Evolutionary conservation across 2,888 invertebrate species (phyloP), one percentile per base, ranked within the genome.

Genomic region (Orthosia gracilis): DNA sequence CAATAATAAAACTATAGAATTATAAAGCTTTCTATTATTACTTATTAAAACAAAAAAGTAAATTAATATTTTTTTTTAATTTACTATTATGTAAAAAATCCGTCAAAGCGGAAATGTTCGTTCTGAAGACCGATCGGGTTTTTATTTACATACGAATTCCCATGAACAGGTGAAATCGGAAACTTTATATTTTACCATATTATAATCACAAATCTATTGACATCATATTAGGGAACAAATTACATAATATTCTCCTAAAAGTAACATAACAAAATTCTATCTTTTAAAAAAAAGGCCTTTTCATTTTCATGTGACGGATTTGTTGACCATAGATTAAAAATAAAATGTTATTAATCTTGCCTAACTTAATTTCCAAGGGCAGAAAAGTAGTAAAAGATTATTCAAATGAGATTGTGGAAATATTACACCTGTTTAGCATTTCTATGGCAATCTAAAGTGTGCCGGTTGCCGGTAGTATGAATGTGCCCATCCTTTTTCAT

Each of bases 101-200:
- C 54, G 69, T 26, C 77, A 85, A 84, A 82, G 78, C 89, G 87
- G 89, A 90, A 89, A 83, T 49, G 23, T 31, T n/a, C 15, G 58
- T 45, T 71, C 64, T 59, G 64, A 73, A 70, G 26, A 76, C 61
- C 69, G 47, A 76, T 78, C 70, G 21, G n/a, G 49, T 76, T 73
- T 74, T 70, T 18, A 92, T 92, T 89, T 89, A 76, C 88, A 90
- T 91, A 91, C 84, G 89, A 89, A 92, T 92, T 92, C 89, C 87
- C 88, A 90, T 72, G 78, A 86, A 76, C 82, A 79, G 84, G 91
- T 91, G 92, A 94, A 93, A 92, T 90, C 88, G 89, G 70, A 75
- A 75, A 72, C 75, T 87, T 88, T 87, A 90, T 91, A 90, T 88
- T 85, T 70, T 84, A 87, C 70, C 69, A 62, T 73, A 89, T 90